Conservation (phyloP, 2,797 vertebrate species). For the Enteromius mattozi region DNA sequence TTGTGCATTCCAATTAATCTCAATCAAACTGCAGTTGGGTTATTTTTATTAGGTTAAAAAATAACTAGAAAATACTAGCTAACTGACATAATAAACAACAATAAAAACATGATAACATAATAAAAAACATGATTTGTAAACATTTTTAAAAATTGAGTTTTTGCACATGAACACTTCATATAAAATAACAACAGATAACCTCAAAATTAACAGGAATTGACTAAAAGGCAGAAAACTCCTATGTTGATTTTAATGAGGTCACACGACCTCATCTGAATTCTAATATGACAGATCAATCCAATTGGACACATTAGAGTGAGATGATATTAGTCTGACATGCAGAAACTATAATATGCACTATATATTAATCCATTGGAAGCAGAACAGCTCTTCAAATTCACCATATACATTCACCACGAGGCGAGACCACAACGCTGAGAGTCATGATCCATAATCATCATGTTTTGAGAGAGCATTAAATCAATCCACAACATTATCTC, state of each 20-base stretch:
- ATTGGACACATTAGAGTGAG: slow-evolving; percentile 24
- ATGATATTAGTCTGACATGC: slow-evolving; percentile 2
- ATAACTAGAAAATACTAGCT: too few relatives aligned
- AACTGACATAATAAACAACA: too few relatives aligned
- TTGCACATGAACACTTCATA: background rate
- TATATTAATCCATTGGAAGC: slow-evolving; percentile 43
- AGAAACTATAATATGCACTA: slow-evolving; percentile 36
- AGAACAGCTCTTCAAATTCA: slow-evolving; percentile 19
- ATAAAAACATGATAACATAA: too few relatives aligned
- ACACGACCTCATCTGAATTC: background rate
- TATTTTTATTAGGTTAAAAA: too few relatives aligned
- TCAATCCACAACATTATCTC: slow-evolving; percentile 33
- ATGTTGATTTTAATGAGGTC: background rate
- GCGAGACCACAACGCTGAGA: background rate
- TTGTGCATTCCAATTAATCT: too few relatives aligned
- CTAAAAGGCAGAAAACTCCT: background rate
- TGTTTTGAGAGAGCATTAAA: slow-evolving; percentile 16
- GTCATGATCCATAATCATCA: slow-evolving; percentile 24
- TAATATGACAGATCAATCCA: slow-evolving; percentile 16
- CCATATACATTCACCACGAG: background rate
- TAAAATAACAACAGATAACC: background rate
- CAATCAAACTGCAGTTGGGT: too few relatives aligned
- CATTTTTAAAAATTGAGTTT: too few relatives aligned
- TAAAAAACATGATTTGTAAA: too few relatives aligned
- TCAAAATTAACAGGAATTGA: background rate